Evolutionary conservation across 2,888 invertebrate species (phyloP).

Genomic region (Camponotus fellah): DNA sequence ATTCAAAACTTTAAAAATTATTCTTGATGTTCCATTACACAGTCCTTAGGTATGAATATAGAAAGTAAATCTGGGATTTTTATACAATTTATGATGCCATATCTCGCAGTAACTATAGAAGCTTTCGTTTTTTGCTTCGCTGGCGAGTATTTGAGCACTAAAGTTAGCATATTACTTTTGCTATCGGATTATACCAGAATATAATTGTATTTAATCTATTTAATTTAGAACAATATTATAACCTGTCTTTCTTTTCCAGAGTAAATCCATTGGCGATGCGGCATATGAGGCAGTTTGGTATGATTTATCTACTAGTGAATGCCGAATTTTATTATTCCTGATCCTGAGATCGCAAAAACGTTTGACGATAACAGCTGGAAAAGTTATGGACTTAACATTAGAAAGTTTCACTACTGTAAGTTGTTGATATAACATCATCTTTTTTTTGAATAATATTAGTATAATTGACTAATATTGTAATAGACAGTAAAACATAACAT

Average conservation of each 20-base stretch:
- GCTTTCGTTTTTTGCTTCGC: slow-evolving; percentile 67
- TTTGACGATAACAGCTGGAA: slow-evolving; percentile 62
- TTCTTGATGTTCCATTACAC: background rate
- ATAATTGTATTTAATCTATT: background rate
- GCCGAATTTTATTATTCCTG: slow-evolving; percentile 62
- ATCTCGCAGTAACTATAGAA: slow-evolving; percentile 54
- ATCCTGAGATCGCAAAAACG: slow-evolving; percentile 61
- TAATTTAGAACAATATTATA: background rate
- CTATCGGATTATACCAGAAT: background rate
- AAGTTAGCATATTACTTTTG: slow-evolving; percentile 57
- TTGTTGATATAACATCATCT: background rate
- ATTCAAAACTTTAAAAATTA: background rate
- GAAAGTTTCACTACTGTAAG: slow-evolving; percentile 63
- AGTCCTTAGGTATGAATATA: slow-evolving; percentile 47
- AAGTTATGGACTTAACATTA: slow-evolving; percentile 65
- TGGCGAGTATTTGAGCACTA: slow-evolving; percentile 72
- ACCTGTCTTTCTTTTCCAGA: slow-evolving; percentile 55
- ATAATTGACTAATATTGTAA: background rate
- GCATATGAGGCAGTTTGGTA: slow-evolving; percentile 69
- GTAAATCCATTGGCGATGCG: slow-evolving; percentile 57
- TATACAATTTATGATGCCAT: slow-evolving; percentile 52
- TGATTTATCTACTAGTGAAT: slow-evolving; percentile 41
- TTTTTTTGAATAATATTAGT: background rate
- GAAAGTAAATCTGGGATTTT: slow-evolving; percentile 23
- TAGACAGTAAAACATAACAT: background rate